Percentiles rank a stretch among this genome's conserved stretches.
Evolutionary conservation across 1,140 invertebrate genomes (phyloP).

Genomic region (Spodoptera litura): DNA sequence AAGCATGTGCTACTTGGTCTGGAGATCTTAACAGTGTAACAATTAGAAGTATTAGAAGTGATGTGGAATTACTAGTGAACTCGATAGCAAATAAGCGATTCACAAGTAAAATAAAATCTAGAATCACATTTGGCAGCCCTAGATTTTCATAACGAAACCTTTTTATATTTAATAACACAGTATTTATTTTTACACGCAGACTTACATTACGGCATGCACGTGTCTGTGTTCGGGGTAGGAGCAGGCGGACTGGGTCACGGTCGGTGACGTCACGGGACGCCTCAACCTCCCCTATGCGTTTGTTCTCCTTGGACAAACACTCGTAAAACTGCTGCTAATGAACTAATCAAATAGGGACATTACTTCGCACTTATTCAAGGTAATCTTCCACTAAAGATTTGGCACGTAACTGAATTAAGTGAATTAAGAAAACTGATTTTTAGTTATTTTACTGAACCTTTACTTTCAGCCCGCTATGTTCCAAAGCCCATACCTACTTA

Average conservation of each 20-base stretch:
- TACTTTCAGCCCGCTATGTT: too few relatives aligned
- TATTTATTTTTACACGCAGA: too few relatives aligned
- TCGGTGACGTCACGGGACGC: slow-evolving; percentile 19
- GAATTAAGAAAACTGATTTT: too few relatives aligned
- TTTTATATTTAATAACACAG: not conserved
- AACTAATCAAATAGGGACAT: slow-evolving; percentile 1
- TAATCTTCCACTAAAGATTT: not conserved
- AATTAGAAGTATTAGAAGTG: too few relatives aligned
- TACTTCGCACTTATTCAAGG: not conserved
- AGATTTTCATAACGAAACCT: not conserved
- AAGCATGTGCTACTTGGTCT: too few relatives aligned
- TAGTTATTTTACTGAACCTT: too few relatives aligned
- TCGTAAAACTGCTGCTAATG: slow-evolving; percentile 6
- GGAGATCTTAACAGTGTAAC: too few relatives aligned
- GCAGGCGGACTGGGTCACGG: slow-evolving; percentile 23
- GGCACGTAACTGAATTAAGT: not conserved
- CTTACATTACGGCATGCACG: not conserved
- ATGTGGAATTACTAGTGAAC: too few relatives aligned
- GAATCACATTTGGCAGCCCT: too few relatives aligned
- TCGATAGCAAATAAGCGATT: too few relatives aligned
- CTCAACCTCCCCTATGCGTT: slow-evolving; percentile 10
- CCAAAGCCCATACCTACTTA: too few relatives aligned
- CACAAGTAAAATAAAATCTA: too few relatives aligned
- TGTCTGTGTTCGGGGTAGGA: slow-evolving; percentile 6
- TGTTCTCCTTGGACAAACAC: slow-evolving; percentile 23